Base-by-base conservation (phyloP, 2,888 invertebrate species). In the Cantharis rufa region DNA sequence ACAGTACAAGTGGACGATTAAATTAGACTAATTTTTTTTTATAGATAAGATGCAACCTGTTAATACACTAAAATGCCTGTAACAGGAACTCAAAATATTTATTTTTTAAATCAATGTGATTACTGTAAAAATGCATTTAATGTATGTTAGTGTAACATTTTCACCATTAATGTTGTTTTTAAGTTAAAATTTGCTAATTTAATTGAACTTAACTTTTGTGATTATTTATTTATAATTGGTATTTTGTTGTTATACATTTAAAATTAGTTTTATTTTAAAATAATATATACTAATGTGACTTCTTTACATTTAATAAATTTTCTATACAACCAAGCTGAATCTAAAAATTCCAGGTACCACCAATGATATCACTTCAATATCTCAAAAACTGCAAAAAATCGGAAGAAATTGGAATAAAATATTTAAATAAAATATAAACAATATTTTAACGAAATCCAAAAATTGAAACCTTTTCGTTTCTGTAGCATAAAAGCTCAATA, bases 1-100 rank as follows among this genome's bases (percentile, higher is more conserved):
- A 91, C 93, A 82, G 92, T 93, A 71, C 90, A 90, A 82, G 86
- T 89, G 73, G 89, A 89, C 77, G 87, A 88, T 79, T 86, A 82
- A 86, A 18, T 48, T 32, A 18, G 1, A 18, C 10, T 28, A 16
- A 48, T n/a, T 18, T 71, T 28, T 16, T 28, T 62, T 71, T 32
- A 63, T 66, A 66, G 64, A 24, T 66, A 24, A 66, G 48, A 48
- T 48, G 48, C 48, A 7, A n/a, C 48, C 48, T 48, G 48, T 48
- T 48, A 48, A n/a, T 48, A 48, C 7, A 48, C 48, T 48, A 48
- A 48, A 48, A n/a, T 7, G 48, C 48, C 48, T 48, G 48, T 48
- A 48, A n/a, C 48, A 48, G 48, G 48, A 48, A 48, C 48, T 48
- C 48, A 48, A 48, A 48, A 48, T 48, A 48, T 48, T 48, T 48